Evolutionary conservation across 1,140 invertebrate genomes (phyloP).

Genomic region (Neodiprion virginianus): DNA sequence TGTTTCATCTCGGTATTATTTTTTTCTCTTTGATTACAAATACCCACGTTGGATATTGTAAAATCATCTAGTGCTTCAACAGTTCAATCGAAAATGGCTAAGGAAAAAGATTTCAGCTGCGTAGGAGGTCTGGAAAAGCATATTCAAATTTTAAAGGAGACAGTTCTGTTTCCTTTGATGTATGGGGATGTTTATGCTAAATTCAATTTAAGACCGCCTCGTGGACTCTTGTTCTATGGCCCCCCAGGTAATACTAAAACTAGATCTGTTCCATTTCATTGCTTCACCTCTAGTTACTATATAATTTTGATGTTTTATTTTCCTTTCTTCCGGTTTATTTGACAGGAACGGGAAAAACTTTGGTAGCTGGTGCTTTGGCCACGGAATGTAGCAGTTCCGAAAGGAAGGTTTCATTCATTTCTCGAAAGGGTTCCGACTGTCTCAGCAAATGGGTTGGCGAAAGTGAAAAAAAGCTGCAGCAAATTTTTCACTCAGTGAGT

Average conservation of each 20-base stretch:
- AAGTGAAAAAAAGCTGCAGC: constrained; percentile 62
- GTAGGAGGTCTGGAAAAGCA: constrained; percentile 75
- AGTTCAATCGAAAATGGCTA: constrained; percentile 34
- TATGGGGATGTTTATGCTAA: constrained; percentile 74
- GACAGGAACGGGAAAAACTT: constrained; percentile 65
- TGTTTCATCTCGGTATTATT: no score
- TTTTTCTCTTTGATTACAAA: no score
- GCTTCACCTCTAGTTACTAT: background rate
- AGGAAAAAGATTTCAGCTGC: constrained; percentile 59
- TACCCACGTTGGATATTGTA: no score
- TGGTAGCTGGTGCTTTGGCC: constrained; percentile 63
- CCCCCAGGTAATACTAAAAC: constrained; percentile 70
- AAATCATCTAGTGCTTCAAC: no score
- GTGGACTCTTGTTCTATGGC: constrained; percentile 79
- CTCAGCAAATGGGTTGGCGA: constrained; percentile 66
- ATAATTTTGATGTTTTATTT: constrained; percentile 15
- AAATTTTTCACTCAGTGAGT: constrained; percentile 58
- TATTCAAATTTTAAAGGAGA: constrained; percentile 75
- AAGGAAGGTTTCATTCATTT: constrained; percentile 63
- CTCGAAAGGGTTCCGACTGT: constrained; percentile 63
- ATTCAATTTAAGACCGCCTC: constrained; percentile 73
- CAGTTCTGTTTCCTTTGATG: constrained; percentile 74
- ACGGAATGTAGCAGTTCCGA: constrained; percentile 61
- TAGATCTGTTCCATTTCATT: no score
- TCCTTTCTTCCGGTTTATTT: background rate